Evolutionary conservation across 1,140 invertebrate species (phyloP), one percentile per base, ranked within the genome.

Genomic region (Coptotermes formosanus): DNA sequence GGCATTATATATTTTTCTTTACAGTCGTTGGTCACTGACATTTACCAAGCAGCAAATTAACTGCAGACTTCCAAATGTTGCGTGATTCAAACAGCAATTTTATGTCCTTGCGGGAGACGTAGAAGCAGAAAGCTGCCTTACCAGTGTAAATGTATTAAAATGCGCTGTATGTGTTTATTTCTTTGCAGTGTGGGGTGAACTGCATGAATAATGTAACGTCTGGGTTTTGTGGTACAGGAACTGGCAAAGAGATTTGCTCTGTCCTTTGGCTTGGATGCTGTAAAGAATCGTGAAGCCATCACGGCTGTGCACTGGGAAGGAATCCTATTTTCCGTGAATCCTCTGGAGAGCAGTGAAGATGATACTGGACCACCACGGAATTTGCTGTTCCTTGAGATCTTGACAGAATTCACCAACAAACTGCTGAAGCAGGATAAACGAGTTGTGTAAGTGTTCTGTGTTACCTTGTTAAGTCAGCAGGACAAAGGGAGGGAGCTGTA

Each of bases 241-340:
- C 93, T 99, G 88, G 98, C 98, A 7, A 98, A 99, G 91, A 93
- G 98, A 88, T 99, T 99, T 93, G 97, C 98, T 0, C 92, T 99
- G 32, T 99, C 98, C 9, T 99, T 99, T 93, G 99, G 99, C 32
- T 93, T 99, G 85, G 99, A 99, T 92, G 97, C 97, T 32, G 94
- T 99, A 19, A 99, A 99, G 92, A 99, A 99, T 93, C 94, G 99
- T 81, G 98, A 99, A 91, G 98, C 98, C 23, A 97, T 99, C 82
- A 98, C 98, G 14, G 96, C 97, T 55, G 93, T 99, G 88, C 98
- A 99, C 91, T 94, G 98, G 87, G 97, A 98, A 87, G 98, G 98
- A 52, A 98, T 99, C 86, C 91, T 97, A 32, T 99, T 98, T 92
- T 96, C 97, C 25, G 95, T 98, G 25, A 95, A 92, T 85, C 92